A percentile compares a stretch with the other conserved stretches of the same genome.
phyloP scores from a whole-genome alignment of 2,797 vertebrate species.

The Lutra lutra region DNA sequence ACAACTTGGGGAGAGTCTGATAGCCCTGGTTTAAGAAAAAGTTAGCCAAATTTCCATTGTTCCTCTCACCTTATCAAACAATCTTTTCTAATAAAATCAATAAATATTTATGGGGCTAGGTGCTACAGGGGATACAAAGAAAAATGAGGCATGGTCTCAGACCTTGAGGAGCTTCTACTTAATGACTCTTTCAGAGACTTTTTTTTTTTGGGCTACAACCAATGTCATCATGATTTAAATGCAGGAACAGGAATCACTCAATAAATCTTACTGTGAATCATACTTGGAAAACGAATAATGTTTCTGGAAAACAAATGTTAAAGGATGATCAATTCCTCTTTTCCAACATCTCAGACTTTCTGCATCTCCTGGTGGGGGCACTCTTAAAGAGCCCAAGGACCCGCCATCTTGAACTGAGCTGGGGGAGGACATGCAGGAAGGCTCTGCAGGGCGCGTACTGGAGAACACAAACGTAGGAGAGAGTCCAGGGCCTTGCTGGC shows the following conservation, averaged over 20 bases:
- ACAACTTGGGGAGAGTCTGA: background rate
- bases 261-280: conserved; percentile 55
- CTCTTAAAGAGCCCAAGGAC: background rate
- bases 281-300: conserved; percentile 37
- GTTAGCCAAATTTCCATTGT: background rate
- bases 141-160: conserved; percentile 14
- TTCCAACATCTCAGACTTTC: background rate
- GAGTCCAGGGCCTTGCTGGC: conserved; percentile 11
- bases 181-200: conserved; percentile 37
- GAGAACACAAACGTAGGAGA: background rate
- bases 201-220: background rate
- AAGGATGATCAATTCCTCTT: background rate
- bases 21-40: background rate
- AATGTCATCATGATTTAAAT: conserved; percentile 60
- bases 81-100: conserved; percentile 16
- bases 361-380: background rate
- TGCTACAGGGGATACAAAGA: background rate
- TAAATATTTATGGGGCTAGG: conserved; percentile 41
- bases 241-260: background rate
- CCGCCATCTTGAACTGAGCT: rapidly evolving
- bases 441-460: background rate
- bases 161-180: conserved; percentile 43
- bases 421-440: background rate
- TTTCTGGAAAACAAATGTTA: conserved; percentile 56
- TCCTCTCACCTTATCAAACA: background rate